phyloP scores from a whole-genome alignment of 2,888 invertebrate species.

The Lasioglossum malachurum region DNA sequence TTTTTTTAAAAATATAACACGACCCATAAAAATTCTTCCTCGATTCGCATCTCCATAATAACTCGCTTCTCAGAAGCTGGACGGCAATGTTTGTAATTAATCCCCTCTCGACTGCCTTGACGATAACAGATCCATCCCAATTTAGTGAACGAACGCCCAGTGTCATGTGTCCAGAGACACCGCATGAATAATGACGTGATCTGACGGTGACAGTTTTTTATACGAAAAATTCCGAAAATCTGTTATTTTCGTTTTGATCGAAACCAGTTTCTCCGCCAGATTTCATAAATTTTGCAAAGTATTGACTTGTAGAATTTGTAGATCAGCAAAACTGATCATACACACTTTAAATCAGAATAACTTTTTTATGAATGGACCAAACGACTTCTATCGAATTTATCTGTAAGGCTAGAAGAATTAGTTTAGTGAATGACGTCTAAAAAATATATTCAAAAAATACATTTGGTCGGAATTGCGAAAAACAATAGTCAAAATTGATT shows the following conservation, averaged over 20 bases:
- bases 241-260: background rate
- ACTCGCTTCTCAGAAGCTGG: slow-evolving; percentile 74
- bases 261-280: background rate
- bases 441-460: too few species aligned
- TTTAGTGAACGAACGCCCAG: slow-evolving; percentile 57
- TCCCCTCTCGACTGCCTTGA: slow-evolving; percentile 64
- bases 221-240: background rate
- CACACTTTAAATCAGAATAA: too few species aligned
- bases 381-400: too few species aligned
- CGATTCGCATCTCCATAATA: slow-evolving; percentile 70
- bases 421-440: too few species aligned
- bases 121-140: slow-evolving; percentile 66
- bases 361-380: too few species aligned
- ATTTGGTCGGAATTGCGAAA: too few species aligned
- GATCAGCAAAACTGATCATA: too few species aligned
- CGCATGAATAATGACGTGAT: slow-evolving; percentile 47
- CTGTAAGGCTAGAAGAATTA: too few species aligned
- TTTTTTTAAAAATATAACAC: background rate
- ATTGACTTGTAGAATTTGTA: background rate
- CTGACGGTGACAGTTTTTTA: background rate
- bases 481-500: too few species aligned
- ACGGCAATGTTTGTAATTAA: slow-evolving; percentile 69
- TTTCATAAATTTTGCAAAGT: background rate
- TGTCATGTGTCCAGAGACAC: slow-evolving; percentile 32
- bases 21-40: background rate